These are phyloP conservation scores for Cacoxenus indagator DNA, from an alignment of 2,888 invertebrate genomes.

Conservation along the genomic window DNA sequence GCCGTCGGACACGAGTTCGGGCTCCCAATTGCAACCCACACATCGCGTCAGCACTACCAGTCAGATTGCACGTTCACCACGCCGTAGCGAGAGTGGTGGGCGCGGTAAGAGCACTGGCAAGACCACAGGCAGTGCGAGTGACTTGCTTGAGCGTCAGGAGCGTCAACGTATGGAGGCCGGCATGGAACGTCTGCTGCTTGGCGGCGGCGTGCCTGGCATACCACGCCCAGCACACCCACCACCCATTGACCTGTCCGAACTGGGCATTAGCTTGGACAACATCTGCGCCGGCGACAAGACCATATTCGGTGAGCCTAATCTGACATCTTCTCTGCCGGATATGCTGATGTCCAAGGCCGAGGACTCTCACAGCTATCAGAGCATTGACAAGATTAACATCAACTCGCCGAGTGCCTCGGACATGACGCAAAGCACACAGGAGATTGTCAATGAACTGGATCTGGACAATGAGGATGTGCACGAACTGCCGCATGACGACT, in stretches of 20 bases:
- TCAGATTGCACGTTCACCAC: slow-evolving; percentile 72
- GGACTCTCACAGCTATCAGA: slow-evolving; percentile 69
- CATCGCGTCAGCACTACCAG: slow-evolving; percentile 71
- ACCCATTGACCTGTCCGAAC: slow-evolving; percentile 75
- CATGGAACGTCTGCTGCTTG: slow-evolving; percentile 64
- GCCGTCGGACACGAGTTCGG: slow-evolving; percentile 83
- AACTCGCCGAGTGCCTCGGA: slow-evolving; percentile 67
- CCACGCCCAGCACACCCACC: slow-evolving; percentile 74
- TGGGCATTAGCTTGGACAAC: slow-evolving; percentile 73
- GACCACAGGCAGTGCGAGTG: slow-evolving; percentile 59
- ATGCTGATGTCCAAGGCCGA: slow-evolving; percentile 66
- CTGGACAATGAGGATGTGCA: slow-evolving; percentile 59
- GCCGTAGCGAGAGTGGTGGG: slow-evolving; percentile 45
- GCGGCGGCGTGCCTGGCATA: slow-evolving; percentile 59
- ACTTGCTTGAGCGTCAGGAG: slow-evolving; percentile 61
- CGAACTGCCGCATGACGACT: slow-evolving; percentile 60
- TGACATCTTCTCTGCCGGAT: slow-evolving; percentile 77
- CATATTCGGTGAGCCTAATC: slow-evolving; percentile 67
- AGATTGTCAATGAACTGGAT: slow-evolving; percentile 66
- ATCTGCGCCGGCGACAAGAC: slow-evolving; percentile 72
- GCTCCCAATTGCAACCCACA: slow-evolving; percentile 75
- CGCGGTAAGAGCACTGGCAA: slow-evolving; percentile 58
- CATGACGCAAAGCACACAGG: slow-evolving; percentile 68
- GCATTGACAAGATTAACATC: slow-evolving; percentile 68
- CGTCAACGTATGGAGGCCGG: slow-evolving; percentile 59